A percentile compares a stretch with the other conserved stretches of the same genome.
Evolutionary conservation across 1,140 invertebrate species (phyloP).

Genomic region (Babylonia areolata): DNA sequence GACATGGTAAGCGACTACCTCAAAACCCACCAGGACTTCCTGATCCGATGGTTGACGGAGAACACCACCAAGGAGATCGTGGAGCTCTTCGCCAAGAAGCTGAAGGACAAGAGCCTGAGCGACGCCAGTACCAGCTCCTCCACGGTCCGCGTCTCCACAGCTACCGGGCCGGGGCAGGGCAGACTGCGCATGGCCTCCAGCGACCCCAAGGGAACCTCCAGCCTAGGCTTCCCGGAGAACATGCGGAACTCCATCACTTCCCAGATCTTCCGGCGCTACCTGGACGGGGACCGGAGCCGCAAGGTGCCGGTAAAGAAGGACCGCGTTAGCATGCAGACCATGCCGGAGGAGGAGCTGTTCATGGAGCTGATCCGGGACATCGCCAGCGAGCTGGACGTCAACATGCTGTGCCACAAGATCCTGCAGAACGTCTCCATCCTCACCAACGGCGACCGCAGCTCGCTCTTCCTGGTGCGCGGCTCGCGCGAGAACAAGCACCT

Average conservation of each 20-base stretch:
- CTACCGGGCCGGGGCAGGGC: neutral
- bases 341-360: conserved; percentile 95
- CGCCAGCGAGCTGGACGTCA: conserved; percentile 95
- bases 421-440: conserved; percentile 95
- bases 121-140: neutral
- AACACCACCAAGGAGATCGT: conserved; percentile 53
- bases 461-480: conserved; percentile 92
- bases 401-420: conserved; percentile 96
- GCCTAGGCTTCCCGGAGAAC: conserved; percentile 42
- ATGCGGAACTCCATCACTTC: conserved; percentile 66
- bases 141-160: neutral
- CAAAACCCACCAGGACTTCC: conserved; percentile 58
- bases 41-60: conserved; percentile 59
- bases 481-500: conserved; percentile 79
- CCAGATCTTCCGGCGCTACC: conserved; percentile 69
- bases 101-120: conserved; percentile 36
- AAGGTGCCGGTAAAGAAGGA: conserved; percentile 52
- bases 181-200: too few species aligned
- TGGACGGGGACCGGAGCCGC: conserved; percentile 62
- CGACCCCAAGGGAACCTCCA: neutral
- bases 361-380: conserved; percentile 98
- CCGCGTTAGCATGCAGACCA: conserved; percentile 75
- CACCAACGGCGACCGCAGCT: conserved; percentile 92
- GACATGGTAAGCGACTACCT: conserved; percentile 55
- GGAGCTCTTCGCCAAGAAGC: conserved; percentile 38